Evolutionary conservation across 37 sponge, comb jelly and placozoan genomes (phyloP).

Genomic region (Haliclona indistincta): DNA sequence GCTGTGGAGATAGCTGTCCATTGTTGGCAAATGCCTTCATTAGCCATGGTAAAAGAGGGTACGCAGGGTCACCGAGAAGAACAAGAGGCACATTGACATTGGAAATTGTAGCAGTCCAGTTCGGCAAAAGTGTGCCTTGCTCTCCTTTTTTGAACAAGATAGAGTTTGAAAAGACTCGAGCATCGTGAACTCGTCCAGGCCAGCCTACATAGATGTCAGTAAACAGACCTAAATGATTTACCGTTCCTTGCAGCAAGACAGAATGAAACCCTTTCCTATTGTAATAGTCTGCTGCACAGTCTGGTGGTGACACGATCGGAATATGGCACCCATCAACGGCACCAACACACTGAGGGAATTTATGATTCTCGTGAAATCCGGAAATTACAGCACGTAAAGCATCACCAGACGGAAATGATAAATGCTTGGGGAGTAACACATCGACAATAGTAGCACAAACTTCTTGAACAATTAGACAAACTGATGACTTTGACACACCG

Average conservation of each 20-base stretch:
- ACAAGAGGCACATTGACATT: constrained; percentile 17
- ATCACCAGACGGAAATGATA: background rate
- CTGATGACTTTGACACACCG: constrained; percentile 37
- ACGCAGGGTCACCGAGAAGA: constrained; percentile 58
- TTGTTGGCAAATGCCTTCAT: constrained; percentile 45
- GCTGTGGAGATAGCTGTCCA: background rate
- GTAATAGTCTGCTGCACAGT: constrained; percentile 37
- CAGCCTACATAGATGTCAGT: constrained; percentile 25
- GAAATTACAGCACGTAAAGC: constrained; percentile 23
- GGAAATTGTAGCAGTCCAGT: constrained; percentile 1
- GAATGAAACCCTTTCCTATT: constrained; percentile 34
- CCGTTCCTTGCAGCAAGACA: constrained; percentile 16
- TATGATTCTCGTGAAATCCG: constrained; percentile 11
- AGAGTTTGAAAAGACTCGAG: constrained; percentile 34
- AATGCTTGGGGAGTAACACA: constrained; percentile 13
- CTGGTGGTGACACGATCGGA: constrained; percentile 12
- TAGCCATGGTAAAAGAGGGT: constrained; percentile 43
- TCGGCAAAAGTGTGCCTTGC: background rate
- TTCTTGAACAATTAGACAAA: constrained; percentile 27
- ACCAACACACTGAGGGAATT: constrained; percentile 39
- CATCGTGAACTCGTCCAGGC: constrained; percentile 44
- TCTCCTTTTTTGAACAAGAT: constrained; percentile 6
- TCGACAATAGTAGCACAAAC: constrained; percentile 24
- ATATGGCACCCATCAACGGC: constrained; percentile 48
- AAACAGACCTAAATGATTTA: constrained; percentile 11